Evolutionary conservation across 2,113 vertebrate genomes (phyloP), one percentile per base, ranked within the genome.

Genomic region (Thalassarche chlororhynchos): DNA sequence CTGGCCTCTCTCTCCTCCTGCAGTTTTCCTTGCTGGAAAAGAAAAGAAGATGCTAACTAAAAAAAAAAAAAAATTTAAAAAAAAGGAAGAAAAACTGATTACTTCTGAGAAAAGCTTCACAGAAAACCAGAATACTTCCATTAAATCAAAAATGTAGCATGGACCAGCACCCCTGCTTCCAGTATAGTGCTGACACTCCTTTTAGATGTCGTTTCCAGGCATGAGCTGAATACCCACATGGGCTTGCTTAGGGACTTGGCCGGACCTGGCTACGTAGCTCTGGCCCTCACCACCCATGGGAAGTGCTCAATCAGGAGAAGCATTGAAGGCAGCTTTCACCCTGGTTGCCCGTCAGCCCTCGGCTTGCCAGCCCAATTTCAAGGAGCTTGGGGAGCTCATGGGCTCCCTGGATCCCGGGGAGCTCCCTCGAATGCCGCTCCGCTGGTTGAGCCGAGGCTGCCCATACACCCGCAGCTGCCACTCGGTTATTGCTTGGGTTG

Each of bases 201-300:
- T 49, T 79, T 12, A 70, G n/a, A 28, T 28, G n/a, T 34, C 3
- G 0, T 60, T 74, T 86, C 75, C 46, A 32, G 20, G 69, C 69
- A 54, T 0, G 4, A 68, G 29, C 54, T 75, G 76, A 47, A 68
- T 28, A 26, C 31, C 31, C 2, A 0, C 14, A 5, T 42, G 57
- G 62, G 20, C n/a, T 90, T n/a, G 47, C 64, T 77, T 49, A 36
- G 71, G 42, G 49, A 42, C 72, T 70, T 49, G 25, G 47, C 25
- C 0, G 0, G 40, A 42, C 17, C n/a, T 3, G 5, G 17, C 42
- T 42, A 2, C 72, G 64, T 49, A 12, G 14, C 31, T 55, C 55
- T n/a, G 42, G 9, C 49, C 26, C 21, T 84, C 1, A 2, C n/a
- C 26, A 25, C 20, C 47, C 19, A 6, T 32, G 57, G n/a, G 40